phyloP scores from a whole-genome alignment of 2,113 vertebrate genomes.

The Marmota monax region DNA sequence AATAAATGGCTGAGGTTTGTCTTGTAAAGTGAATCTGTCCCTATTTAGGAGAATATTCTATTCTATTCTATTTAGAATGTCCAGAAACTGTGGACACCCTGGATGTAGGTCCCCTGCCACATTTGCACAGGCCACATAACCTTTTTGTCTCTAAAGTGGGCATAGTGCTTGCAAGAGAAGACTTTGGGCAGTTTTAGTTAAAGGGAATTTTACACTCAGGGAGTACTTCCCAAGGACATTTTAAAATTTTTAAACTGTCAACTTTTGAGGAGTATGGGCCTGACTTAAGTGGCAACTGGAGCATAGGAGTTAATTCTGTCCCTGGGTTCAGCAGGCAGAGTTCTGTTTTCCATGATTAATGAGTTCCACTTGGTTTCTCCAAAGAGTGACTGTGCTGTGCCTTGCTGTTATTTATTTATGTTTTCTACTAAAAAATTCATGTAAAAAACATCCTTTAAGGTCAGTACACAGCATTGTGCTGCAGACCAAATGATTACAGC shows the following conservation, averaged over 20 bases:
- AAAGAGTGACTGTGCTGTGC: conserved; percentile 73
- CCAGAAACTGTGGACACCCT: neutral
- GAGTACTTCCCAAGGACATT: neutral
- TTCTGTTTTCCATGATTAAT: conserved; percentile 77
- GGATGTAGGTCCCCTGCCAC: no score
- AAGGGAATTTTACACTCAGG: conserved; percentile 11
- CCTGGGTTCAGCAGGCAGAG: conserved; percentile 51
- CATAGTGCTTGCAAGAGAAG: neutral
- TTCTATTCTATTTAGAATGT: no score
- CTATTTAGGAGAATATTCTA: neutral
- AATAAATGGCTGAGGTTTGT: neutral
- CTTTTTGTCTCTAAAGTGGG: neutral
- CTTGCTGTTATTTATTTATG: conserved; percentile 84
- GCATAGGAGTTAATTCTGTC: conserved; percentile 10
- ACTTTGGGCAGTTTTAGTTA: neutral
- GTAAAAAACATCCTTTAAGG: conserved; percentile 80
- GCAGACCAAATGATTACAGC: conserved; percentile 55
- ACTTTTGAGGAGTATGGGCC: neutral
- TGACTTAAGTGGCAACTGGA: neutral
- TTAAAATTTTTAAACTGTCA: neutral
- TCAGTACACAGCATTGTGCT: conserved; percentile 62
- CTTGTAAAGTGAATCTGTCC: neutral
- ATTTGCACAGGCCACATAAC: neutral
- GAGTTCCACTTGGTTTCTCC: conserved; percentile 80
- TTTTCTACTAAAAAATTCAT: conserved; percentile 82